Evolutionary conservation across 2,113 vertebrate genomes (phyloP).

Genomic region (Ciconia stormi): DNA sequence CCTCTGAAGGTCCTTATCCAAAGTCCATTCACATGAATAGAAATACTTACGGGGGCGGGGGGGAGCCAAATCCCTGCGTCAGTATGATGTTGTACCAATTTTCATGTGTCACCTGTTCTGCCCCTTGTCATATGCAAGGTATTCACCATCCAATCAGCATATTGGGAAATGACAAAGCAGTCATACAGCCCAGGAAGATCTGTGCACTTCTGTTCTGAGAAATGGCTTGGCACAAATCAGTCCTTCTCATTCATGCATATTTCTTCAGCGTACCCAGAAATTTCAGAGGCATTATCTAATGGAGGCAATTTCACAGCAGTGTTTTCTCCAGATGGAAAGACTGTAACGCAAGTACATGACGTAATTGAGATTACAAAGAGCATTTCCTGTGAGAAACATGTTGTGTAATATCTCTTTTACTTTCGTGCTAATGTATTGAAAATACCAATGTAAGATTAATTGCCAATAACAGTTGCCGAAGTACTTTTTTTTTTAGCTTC

Average conservation of each 20-base stretch:
- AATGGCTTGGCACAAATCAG: neutral
- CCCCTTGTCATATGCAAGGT: neutral
- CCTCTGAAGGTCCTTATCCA: neutral
- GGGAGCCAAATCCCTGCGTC: neutral
- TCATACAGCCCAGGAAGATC: neutral
- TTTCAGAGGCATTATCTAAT: neutral
- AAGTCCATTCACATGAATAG: neutral
- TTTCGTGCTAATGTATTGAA: neutral
- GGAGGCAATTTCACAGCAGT: neutral
- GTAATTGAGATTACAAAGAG: neutral
- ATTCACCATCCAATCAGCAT: neutral
- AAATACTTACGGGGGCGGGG: neutral
- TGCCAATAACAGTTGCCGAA: neutral
- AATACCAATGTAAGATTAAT: neutral
- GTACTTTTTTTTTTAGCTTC: conserved; percentile 48
- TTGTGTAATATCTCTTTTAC: neutral
- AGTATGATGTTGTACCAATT: neutral
- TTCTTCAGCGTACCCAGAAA: neutral
- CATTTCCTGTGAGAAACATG: neutral
- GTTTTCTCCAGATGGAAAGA: neutral
- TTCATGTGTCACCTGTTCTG: neutral
- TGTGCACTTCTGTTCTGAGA: neutral
- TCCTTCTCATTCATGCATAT: neutral
- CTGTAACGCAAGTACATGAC: neutral
- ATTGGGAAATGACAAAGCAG: neutral